Evolutionary conservation across 1,140 invertebrate genomes (phyloP).

Genomic region (Aphelinus atriplicis): DNA sequence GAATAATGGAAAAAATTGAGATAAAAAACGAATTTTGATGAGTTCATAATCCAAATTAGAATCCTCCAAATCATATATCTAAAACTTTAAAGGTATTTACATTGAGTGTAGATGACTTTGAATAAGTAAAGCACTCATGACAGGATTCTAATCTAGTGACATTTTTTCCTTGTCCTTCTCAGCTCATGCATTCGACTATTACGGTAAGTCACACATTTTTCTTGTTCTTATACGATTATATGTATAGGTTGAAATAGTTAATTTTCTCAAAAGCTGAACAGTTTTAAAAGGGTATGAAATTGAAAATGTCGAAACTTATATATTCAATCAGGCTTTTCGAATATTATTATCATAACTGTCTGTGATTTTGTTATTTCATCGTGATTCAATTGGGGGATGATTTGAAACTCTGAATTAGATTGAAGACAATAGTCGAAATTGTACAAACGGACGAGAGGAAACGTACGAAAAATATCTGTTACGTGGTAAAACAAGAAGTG

Average conservation of each 20-base stretch:
- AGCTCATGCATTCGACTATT: slow-evolving; percentile 98
- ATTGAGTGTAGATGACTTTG: slow-evolving; percentile 60
- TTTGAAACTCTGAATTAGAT: too few relatives aligned
- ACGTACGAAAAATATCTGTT: slow-evolving; percentile 47
- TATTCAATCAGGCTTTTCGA: too few relatives aligned
- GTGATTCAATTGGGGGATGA: too few relatives aligned
- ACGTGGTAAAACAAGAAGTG: background rate
- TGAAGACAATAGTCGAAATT: background rate
- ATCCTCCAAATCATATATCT: too few relatives aligned
- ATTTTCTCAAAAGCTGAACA: too few relatives aligned
- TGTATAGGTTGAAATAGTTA: slow-evolving; percentile 22
- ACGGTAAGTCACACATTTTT: slow-evolving; percentile 94
- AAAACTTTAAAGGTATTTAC: slow-evolving; percentile 30
- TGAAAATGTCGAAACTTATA: too few relatives aligned
- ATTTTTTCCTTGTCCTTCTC: slow-evolving; percentile 77
- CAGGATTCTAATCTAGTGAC: slow-evolving; percentile 63
- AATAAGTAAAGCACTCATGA: slow-evolving; percentile 54
- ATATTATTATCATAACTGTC: too few relatives aligned
- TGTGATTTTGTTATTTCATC: too few relatives aligned
- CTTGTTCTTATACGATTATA: slow-evolving; percentile 56
- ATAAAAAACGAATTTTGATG: background rate
- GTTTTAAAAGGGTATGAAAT: too few relatives aligned
- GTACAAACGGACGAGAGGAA: slow-evolving; percentile 23
- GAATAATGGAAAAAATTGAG: background rate
- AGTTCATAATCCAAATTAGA: too few relatives aligned